These are phyloP conservation scores for Cephus runcator DNA, from an alignment of 2,888 invertebrate species.

Conservation along the genomic window DNA sequence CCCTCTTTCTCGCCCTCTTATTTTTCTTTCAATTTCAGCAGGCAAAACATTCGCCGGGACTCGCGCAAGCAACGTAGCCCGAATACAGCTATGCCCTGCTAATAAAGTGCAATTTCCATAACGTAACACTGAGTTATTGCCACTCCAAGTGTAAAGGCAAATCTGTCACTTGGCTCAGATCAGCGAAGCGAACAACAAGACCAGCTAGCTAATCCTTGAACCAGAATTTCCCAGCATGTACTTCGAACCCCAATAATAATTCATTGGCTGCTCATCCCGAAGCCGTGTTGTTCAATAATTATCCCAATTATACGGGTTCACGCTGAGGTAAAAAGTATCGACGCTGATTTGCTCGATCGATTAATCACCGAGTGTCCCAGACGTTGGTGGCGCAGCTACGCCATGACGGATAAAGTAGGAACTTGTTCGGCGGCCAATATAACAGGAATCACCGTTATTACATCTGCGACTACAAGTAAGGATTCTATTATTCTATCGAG, in stretches of 20 bases:
- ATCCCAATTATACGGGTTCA: neutral
- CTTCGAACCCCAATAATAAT: neutral
- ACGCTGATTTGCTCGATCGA: neutral
- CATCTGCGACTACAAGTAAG: neutral
- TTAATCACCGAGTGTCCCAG: neutral
- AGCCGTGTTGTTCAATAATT: neutral
- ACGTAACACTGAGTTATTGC: neutral
- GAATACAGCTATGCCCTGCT: neutral
- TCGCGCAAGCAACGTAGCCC: neutral
- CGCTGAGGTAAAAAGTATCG: neutral
- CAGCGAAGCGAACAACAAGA: neutral
- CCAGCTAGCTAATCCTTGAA: neutral
- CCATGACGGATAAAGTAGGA: neutral
- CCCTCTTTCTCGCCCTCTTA: neutral
- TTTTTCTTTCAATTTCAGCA: neutral
- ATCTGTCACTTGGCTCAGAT: neutral
- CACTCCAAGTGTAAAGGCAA: neutral
- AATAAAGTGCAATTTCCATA: neutral
- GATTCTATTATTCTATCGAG: neutral
- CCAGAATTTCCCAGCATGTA: neutral
- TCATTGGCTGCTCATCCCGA: neutral
- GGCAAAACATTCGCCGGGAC: neutral
- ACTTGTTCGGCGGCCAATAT: neutral
- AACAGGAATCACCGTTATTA: neutral
- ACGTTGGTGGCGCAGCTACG: neutral